Conservation (phyloP, 2,797 vertebrate species). For the Harpagifer antarcticus region DNA sequence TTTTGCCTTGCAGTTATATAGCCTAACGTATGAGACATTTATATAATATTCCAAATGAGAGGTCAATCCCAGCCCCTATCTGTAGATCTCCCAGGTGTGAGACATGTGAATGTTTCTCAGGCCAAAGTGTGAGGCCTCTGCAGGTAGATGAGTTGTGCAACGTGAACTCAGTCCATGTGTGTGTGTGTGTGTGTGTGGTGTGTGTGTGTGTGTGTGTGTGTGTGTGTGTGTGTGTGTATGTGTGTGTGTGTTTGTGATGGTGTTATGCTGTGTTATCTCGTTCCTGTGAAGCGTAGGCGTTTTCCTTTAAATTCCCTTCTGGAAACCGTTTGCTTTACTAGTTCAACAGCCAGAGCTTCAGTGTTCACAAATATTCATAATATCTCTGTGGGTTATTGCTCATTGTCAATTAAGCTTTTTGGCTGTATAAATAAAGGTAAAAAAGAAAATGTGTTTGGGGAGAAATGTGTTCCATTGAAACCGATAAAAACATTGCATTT, state of each 20-base stretch:
- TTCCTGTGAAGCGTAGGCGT: not conserved
- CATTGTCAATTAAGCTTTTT: too few relatives aligned
- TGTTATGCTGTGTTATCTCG: slow-evolving; percentile 34
- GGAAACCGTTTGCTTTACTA: not conserved
- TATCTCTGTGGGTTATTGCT: too few relatives aligned
- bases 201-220: slow-evolving; percentile 35
- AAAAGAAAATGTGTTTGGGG: too few relatives aligned
- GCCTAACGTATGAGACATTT: too few relatives aligned
- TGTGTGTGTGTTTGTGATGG: slow-evolving; percentile 47
- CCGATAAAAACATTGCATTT: too few relatives aligned
- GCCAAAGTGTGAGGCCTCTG: slow-evolving; percentile 43
- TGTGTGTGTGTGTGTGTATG: slow-evolving; percentile 55
- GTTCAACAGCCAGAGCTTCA: not conserved
- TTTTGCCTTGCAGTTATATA: too few relatives aligned
- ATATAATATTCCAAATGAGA: not conserved
- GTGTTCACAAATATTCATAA: not conserved
- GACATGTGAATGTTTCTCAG: slow-evolving; percentile 36
- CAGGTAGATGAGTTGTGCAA: slow-evolving; percentile 54
- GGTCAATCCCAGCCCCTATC: not conserved
- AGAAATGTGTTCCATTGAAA: too few relatives aligned
- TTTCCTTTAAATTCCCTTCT: slow-evolving; percentile 12
- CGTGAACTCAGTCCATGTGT: slow-evolving; percentile 52
- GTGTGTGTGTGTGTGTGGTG: slow-evolving; percentile 37
- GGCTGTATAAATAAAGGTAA: too few relatives aligned
- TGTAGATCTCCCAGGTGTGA: slow-evolving; percentile 17